These are phyloP conservation scores for Xylocampa areola DNA, from an alignment of 2,888 invertebrate genomes.

Conservation along the genomic window DNA sequence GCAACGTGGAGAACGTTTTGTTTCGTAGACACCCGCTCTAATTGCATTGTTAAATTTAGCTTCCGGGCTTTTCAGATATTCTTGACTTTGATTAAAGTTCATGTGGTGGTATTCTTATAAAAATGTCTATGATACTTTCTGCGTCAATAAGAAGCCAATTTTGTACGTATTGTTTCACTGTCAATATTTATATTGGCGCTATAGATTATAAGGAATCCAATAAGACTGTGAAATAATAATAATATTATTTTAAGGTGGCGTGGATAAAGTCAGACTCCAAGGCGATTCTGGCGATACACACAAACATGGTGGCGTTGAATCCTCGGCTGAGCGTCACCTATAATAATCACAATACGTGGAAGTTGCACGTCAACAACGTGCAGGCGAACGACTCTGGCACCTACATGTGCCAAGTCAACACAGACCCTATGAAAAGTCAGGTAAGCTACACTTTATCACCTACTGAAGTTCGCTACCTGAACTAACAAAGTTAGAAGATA, in stretches of 20 bases:
- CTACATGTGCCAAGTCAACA: conserved; percentile 98
- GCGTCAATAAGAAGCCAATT: conserved; percentile 43
- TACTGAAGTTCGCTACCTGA: conserved; percentile 19
- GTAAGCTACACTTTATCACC: conserved; percentile 78
- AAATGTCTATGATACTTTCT: conserved; percentile 24
- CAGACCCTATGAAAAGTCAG: conserved; percentile 97
- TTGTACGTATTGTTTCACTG: conserved; percentile 35
- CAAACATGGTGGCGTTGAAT: conserved; percentile 96
- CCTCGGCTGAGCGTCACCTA: conserved; percentile 96
- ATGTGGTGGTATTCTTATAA: conserved; percentile 34
- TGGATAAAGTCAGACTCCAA: conserved; percentile 98
- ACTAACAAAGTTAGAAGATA: conserved; percentile 48
- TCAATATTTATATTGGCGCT: conserved; percentile 50
- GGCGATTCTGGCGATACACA: conserved; percentile 96
- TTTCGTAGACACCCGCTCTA: conserved; percentile 72
- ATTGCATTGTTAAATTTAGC: conserved; percentile 74
- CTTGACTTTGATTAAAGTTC: conserved; percentile 52
- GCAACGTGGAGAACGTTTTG: conserved; percentile 71
- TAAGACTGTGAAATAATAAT: conserved; percentile 50
- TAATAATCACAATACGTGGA: conserved; percentile 98
- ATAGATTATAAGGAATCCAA: conserved; percentile 52
- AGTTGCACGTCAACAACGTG: conserved; percentile 96
- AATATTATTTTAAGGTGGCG: conserved; percentile 92
- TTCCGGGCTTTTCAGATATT: conserved; percentile 50
- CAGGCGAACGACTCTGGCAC: conserved; percentile 97